phyloP scores from a whole-genome alignment of 2,113 vertebrate species.

The Mormoops blainvillei region DNA sequence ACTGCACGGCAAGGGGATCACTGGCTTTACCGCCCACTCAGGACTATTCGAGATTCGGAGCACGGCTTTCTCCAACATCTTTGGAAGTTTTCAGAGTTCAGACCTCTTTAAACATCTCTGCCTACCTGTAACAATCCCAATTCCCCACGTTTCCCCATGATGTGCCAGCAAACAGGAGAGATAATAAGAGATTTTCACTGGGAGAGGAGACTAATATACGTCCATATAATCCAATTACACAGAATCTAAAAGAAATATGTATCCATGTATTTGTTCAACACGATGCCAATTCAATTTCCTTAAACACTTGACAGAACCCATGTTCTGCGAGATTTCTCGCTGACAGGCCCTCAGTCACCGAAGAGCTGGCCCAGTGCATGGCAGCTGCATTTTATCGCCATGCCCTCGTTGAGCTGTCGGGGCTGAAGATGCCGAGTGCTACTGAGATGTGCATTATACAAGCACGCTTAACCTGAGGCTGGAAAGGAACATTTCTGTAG shows the following conservation, averaged over 20 bases:
- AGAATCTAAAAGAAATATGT: conserved; percentile 58
- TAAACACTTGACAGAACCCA: conserved; percentile 77
- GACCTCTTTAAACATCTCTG: conserved; percentile 27
- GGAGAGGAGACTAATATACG: conserved; percentile 49
- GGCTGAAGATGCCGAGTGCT: conserved; percentile 73
- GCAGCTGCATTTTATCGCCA: conserved; percentile 78
- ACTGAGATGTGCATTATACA: conserved; percentile 81
- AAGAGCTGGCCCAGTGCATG: conserved; percentile 74
- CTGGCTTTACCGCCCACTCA: not conserved
- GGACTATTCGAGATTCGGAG: not conserved
- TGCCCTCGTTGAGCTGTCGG: conserved; percentile 80
- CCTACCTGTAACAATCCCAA: not conserved
- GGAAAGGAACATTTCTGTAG: conserved; percentile 71
- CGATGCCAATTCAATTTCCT: conserved; percentile 75
- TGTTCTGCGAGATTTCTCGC: conserved; percentile 75
- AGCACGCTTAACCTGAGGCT: conserved; percentile 74
- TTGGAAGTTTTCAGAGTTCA: conserved; percentile 11
- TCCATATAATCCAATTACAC: conserved; percentile 75
- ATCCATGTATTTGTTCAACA: conserved; percentile 64
- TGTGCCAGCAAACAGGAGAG: conserved; percentile 48
- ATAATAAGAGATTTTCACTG: conserved; percentile 55
- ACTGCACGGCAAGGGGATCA: not conserved
- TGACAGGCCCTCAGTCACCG: conserved; percentile 78
- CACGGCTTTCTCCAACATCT: not conserved
- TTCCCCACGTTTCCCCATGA: not conserved